Evolutionary conservation across 2,888 invertebrate species (phyloP).

Genomic region (Portevinia maculata): DNA sequence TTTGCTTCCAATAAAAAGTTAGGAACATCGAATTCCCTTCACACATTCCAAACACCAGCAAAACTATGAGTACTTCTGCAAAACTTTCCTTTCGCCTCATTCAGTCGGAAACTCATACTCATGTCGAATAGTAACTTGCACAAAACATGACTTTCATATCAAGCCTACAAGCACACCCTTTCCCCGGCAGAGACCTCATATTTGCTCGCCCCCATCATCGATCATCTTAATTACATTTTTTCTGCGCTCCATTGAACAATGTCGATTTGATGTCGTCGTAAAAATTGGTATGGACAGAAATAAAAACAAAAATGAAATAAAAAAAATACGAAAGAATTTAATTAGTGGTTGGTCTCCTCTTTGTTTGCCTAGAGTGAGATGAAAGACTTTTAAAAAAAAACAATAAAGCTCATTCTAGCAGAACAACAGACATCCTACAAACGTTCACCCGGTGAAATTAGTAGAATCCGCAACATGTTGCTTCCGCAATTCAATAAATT

Average conservation of each 20-base stretch:
- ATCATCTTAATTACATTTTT: conserved; percentile 68
- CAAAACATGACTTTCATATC: conserved; percentile 15
- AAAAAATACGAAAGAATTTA: conserved; percentile 21
- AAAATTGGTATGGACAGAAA: conserved; percentile 19
- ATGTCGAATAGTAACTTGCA: conserved; percentile 5
- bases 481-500: conserved; percentile 63
- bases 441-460: too few relatives aligned
- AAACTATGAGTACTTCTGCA: background rate
- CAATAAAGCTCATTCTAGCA: conserved; percentile 55
- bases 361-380: conserved; percentile 17
- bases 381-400: conserved; percentile 7
- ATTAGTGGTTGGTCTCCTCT: conserved; percentile 21
- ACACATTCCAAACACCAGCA: background rate
- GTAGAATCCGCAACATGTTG: conserved; percentile 68
- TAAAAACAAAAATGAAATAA: conserved; percentile 8
- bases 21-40: background rate
- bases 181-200: conserved; percentile 22
- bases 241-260: conserved; percentile 65
- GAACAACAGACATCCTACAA: conserved; percentile 15
- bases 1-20: conserved; percentile 19
- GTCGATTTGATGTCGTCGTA: conserved; percentile 32
- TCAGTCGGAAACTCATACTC: conserved; percentile 7
- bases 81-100: conserved; percentile 18
- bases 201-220: conserved; percentile 42
- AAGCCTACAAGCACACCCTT: background rate